Evolutionary conservation across 2,113 vertebrate genomes (phyloP).

Genomic region (Corynorhinus townsendii): DNA sequence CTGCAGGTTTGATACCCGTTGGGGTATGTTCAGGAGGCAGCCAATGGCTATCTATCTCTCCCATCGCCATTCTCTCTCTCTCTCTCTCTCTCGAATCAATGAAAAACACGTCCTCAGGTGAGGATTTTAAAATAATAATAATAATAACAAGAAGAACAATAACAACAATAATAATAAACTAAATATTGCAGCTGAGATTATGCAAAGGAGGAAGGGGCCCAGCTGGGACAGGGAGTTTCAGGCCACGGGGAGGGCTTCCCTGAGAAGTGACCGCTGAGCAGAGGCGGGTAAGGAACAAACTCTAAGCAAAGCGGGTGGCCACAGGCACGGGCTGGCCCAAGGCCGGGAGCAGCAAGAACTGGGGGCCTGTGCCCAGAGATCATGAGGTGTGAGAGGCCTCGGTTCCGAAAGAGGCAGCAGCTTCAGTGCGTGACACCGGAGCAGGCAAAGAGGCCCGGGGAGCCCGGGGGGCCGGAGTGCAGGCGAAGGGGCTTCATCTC

Average conservation of each 20-base stretch:
- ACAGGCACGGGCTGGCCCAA: background rate
- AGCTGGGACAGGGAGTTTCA: fast-evolving
- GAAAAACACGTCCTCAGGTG: too few species aligned
- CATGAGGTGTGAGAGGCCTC: fast-evolving
- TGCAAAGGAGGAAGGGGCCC: background rate
- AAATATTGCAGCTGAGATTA: background rate
- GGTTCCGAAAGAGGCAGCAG: background rate
- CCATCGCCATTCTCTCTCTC: background rate
- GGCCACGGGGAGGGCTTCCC: background rate
- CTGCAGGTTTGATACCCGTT: background rate
- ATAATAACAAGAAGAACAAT: too few species aligned
- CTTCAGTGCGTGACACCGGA: background rate
- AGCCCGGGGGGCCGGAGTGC: background rate
- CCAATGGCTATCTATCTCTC: background rate
- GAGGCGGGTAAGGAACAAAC: background rate
- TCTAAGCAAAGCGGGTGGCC: background rate
- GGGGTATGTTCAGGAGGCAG: background rate
- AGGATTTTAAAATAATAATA: too few species aligned
- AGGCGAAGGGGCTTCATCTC: background rate
- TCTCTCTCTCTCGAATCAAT: too few species aligned
- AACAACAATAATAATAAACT: background rate
- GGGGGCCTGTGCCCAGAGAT: background rate
- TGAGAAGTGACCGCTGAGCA: background rate
- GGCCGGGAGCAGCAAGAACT: too few species aligned
- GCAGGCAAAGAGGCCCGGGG: fast-evolving